phyloP scores from a whole-genome alignment of 1,140 invertebrate species.

The Eupeodes corollae region DNA sequence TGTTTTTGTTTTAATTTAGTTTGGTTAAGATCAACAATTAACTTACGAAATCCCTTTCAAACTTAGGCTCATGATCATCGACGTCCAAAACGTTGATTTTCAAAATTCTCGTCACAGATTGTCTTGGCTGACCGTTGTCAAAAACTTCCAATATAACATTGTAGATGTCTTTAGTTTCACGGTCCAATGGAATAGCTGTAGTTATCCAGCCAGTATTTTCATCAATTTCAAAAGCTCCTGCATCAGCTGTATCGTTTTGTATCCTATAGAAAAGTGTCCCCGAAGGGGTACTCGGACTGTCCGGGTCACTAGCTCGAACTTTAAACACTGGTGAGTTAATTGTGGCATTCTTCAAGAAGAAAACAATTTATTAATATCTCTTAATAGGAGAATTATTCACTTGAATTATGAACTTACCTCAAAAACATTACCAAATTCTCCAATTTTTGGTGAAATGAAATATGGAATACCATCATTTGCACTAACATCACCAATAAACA shows the following conservation, averaged over 20 bases:
- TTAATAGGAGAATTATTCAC: neutral
- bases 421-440: slow-evolving; percentile 58
- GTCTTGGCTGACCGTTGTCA: slow-evolving; percentile 62
- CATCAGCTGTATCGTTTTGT: slow-evolving; percentile 54
- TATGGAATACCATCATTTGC: slow-evolving; percentile 71
- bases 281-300: slow-evolving; percentile 60
- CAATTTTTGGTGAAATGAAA: slow-evolving; percentile 56
- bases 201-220: slow-evolving; percentile 60
- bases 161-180: slow-evolving; percentile 59
- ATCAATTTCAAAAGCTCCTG: slow-evolving; percentile 54
- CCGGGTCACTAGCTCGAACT: slow-evolving; percentile 65
- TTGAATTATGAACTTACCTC: slow-evolving; percentile 48
- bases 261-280: slow-evolving; percentile 63
- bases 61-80: slow-evolving; percentile 68
- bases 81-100: slow-evolving; percentile 59
- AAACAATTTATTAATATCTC: neutral
- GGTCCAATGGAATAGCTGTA: slow-evolving; percentile 52
- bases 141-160: slow-evolving; percentile 62
- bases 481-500: slow-evolving; percentile 71
- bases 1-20: too few relatives aligned
- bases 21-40: neutral
- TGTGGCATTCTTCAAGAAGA: slow-evolving; percentile 49
- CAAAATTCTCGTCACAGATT: slow-evolving; percentile 58
- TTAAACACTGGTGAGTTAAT: slow-evolving; percentile 64
- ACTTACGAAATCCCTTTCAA: slow-evolving; percentile 55